These are phyloP conservation scores for Anthoscopus minutus DNA, from an alignment of 2,113 vertebrate species.

Conservation along the genomic window DNA sequence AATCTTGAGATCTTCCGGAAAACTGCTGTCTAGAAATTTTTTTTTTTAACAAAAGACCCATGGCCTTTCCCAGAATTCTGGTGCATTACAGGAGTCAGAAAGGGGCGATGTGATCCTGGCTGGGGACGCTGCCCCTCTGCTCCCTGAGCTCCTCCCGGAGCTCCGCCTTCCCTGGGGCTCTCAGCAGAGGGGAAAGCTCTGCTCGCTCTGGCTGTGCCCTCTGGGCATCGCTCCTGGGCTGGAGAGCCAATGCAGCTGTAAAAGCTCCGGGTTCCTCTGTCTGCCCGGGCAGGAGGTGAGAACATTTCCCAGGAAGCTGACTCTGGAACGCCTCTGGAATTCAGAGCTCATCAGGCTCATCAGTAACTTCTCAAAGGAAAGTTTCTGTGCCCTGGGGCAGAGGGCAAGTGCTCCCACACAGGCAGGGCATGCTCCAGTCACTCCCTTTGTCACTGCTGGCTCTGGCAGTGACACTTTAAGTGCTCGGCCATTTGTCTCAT, in stretches of 20 bases:
- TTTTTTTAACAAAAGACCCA: background rate
- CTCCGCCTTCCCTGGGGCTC: too few species aligned
- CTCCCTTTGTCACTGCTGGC: background rate
- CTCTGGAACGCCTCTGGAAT: background rate
- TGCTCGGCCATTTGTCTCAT: background rate
- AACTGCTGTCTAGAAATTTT: background rate
- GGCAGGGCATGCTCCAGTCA: background rate
- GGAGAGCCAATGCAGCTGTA: background rate
- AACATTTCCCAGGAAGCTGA: background rate
- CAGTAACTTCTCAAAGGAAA: background rate
- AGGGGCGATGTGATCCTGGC: background rate
- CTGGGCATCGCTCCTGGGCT: background rate
- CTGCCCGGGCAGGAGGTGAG: background rate
- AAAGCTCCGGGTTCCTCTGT: background rate
- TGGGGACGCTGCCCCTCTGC: background rate
- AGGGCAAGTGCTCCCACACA: background rate
- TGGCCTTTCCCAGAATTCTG: background rate
- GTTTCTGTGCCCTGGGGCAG: background rate
- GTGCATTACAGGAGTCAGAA: fast-evolving
- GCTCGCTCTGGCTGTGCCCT: background rate
- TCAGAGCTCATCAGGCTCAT: background rate
- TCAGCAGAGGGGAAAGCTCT: too few species aligned
- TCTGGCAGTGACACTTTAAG: background rate
- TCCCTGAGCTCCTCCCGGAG: too few species aligned
- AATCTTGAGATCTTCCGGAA: background rate